Evolutionary conservation across 2,797 vertebrate genomes (phyloP).

Genomic region (Eulemur mongoz): DNA sequence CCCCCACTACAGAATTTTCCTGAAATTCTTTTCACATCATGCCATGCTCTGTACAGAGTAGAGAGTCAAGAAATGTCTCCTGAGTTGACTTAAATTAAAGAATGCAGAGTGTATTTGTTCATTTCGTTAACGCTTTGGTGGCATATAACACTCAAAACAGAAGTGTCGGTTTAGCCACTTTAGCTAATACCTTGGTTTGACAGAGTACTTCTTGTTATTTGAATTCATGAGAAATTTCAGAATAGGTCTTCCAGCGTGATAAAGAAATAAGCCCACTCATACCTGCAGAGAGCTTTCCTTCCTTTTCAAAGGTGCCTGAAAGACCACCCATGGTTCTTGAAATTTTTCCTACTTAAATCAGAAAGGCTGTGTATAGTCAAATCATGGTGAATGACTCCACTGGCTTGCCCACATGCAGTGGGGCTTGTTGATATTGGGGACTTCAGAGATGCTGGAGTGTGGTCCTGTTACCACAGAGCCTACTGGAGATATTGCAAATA

Average conservation of each 20-base stretch:
- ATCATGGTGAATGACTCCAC: background rate
- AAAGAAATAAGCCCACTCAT: background rate
- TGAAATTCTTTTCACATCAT: constrained; percentile 3
- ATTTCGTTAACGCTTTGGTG: background rate
- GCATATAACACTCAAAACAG: background rate
- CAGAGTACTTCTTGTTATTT: background rate
- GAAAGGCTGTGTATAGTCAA: background rate
- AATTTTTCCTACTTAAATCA: background rate
- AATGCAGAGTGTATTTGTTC: background rate
- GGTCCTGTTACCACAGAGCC: background rate
- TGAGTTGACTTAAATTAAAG: background rate
- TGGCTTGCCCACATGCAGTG: background rate
- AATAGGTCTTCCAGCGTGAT: background rate
- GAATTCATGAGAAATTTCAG: constrained; percentile 18
- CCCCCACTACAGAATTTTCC: background rate
- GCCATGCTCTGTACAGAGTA: background rate
- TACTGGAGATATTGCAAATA: background rate
- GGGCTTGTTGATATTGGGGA: background rate
- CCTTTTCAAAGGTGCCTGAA: background rate
- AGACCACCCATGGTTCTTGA: background rate
- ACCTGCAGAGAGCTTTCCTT: background rate
- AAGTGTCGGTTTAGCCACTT: background rate
- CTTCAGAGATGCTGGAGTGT: background rate
- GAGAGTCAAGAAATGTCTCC: background rate
- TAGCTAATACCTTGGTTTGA: background rate